A percentile compares a stretch with the other conserved stretches of the same genome.
These are phyloP conservation scores for Drosophila littoralis DNA, from an alignment of 1,140 invertebrate genomes.

Conservation along the genomic window DNA sequence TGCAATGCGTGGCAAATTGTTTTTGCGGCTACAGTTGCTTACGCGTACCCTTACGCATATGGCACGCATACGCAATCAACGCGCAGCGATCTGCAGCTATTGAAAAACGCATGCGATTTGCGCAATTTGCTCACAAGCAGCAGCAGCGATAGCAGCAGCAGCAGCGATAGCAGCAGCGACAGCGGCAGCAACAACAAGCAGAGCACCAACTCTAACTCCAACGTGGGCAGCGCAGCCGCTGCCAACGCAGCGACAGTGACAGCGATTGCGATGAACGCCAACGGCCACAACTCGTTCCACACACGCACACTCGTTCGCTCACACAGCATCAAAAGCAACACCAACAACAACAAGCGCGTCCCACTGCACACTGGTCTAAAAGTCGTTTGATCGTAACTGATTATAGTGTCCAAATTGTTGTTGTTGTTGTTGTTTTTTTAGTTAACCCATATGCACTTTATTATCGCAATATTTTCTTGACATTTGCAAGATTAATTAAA, in stretches of 20 bases:
- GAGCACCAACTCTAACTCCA: slow-evolving; percentile 15
- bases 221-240: slow-evolving; percentile 55
- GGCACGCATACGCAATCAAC: slow-evolving; percentile 49
- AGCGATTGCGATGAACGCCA: slow-evolving; percentile 15
- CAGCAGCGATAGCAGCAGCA: slow-evolving; percentile 5
- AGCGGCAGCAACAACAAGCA: background rate
- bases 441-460: background rate
- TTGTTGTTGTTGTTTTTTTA: too few relatives aligned
- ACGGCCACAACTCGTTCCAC: slow-evolving; percentile 64
- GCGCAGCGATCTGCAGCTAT: slow-evolving; percentile 35
- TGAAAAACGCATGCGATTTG: slow-evolving; percentile 65
- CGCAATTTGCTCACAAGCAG: slow-evolving; percentile 58
- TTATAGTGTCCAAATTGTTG: background rate
- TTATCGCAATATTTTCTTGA: too few relatives aligned
- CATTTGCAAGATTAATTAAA: too few relatives aligned
- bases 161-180: background rate
- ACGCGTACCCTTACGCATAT: slow-evolving; percentile 24
- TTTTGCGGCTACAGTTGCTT: slow-evolving; percentile 16
- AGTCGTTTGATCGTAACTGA: slow-evolving; percentile 4
- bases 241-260: slow-evolving; percentile 49
- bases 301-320: slow-evolving; percentile 18
- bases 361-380: slow-evolving; percentile 19
- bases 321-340: slow-evolving; percentile 38
- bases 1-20: slow-evolving; percentile 35
- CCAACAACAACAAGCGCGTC: slow-evolving; percentile 10